Evolutionary conservation across 2,888 invertebrate species (phyloP).

Genomic region (Gasteruption jaculator): DNA sequence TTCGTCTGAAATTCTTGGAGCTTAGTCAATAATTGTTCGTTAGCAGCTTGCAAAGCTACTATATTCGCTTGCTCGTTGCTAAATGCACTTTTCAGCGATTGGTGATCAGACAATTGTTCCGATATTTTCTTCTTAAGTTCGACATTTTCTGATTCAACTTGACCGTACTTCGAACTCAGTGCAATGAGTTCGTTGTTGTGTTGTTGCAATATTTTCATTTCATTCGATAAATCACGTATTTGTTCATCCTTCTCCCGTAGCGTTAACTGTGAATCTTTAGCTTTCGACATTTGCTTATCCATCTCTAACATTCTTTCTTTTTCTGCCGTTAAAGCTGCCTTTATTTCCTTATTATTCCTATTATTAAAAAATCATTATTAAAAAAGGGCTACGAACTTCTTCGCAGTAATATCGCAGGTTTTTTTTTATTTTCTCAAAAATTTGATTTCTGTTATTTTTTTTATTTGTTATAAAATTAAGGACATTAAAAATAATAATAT

Average conservation of each 20-base stretch:
- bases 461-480: too few relatives aligned
- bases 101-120: conserved; percentile 35
- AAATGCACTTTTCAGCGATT: conserved; percentile 34
- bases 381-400: too few relatives aligned
- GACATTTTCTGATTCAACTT: conserved; percentile 39
- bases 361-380: too few relatives aligned
- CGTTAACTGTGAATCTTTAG: conserved; percentile 30
- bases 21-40: conserved; percentile 39
- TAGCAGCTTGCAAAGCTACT: conserved; percentile 34
- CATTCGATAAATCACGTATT: conserved; percentile 37
- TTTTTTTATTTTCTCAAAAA: too few relatives aligned
- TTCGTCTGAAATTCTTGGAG: conserved; percentile 40
- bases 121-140: conserved; percentile 38
- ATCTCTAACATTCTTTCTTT: conserved; percentile 33
- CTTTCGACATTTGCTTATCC: conserved; percentile 32
- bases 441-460: too few relatives aligned
- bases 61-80: conserved; percentile 39
- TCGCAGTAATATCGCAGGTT: too few relatives aligned
- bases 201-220: conserved; percentile 41
- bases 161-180: conserved; percentile 36
- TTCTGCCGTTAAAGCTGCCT: conserved; percentile 31
- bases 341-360: conserved; percentile 36
- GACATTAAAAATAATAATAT: too few relatives aligned
- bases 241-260: conserved; percentile 41
- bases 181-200: conserved; percentile 41